Percentiles rank a stretch among this genome's conserved stretches.
These are phyloP conservation scores for Liparis tanakae DNA, from an alignment of 2,797 vertebrate genomes.

Conservation along the genomic window DNA sequence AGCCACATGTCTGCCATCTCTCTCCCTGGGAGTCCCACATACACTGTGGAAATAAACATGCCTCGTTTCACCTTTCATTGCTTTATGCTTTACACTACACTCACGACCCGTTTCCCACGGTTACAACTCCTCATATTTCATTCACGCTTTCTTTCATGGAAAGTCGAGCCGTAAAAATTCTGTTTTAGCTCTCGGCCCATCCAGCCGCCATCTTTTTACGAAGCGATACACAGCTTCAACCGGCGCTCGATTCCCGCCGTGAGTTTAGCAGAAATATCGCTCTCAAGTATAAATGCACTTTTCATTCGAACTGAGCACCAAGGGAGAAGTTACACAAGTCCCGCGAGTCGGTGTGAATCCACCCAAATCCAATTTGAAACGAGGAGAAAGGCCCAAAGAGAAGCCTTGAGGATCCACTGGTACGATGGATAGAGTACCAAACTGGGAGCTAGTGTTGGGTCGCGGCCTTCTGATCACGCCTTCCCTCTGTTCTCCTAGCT, in stretches of 20 bases:
- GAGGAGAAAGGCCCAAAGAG: background rate
- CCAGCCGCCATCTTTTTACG: background rate
- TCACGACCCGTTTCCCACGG: background rate
- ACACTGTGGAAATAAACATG: no score
- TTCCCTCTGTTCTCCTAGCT: slow-evolving; percentile 51
- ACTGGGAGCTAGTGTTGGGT: slow-evolving; percentile 14
- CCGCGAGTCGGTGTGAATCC: background rate
- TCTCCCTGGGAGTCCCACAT: no score
- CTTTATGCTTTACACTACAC: background rate
- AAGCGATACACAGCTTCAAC: background rate
- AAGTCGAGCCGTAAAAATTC: background rate
- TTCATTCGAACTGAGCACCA: background rate
- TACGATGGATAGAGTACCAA: background rate
- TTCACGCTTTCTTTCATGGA: background rate
- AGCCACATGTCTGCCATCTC: background rate
- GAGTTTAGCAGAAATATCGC: background rate
- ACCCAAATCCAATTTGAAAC: no score
- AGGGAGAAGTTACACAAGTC: background rate
- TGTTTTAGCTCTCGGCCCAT: background rate
- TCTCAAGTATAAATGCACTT: background rate
- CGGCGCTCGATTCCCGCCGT: background rate
- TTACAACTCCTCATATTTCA: background rate
- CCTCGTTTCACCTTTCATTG: no score
- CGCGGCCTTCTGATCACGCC: slow-evolving; percentile 43
- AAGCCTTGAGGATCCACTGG: background rate